Evolutionary conservation across 2,113 vertebrate species (phyloP).

Genomic region (Pteropus alecto): DNA sequence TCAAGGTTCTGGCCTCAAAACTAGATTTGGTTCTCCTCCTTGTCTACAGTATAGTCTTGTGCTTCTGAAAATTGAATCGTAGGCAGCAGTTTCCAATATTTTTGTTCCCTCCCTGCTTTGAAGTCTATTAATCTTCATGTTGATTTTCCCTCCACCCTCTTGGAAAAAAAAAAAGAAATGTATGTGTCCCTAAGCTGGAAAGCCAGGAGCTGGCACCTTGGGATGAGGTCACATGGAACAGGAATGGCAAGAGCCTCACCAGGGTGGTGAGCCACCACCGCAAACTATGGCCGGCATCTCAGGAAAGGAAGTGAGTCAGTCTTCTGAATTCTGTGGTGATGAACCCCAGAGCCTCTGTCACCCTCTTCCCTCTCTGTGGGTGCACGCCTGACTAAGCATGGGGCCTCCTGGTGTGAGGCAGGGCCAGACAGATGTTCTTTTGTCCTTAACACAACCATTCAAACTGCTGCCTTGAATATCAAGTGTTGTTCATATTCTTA

Average conservation of each 20-base stretch:
- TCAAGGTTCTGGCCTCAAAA: background rate
- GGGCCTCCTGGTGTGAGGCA: background rate
- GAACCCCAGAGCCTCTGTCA: conserved; percentile 11
- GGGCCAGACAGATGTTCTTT: conserved; percentile 21
- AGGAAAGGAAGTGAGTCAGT: conserved; percentile 64
- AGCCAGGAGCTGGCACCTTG: conserved; percentile 29
- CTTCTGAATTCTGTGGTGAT: conserved; percentile 10
- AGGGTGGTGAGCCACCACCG: background rate
- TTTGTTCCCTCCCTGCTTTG: background rate
- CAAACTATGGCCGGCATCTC: background rate
- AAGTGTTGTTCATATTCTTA: background rate
- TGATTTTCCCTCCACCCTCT: conserved; percentile 41
- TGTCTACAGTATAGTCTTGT: background rate
- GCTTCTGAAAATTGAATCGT: background rate
- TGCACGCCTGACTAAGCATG: background rate
- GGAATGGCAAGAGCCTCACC: background rate
- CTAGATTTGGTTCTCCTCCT: background rate
- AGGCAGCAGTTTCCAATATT: conserved; percentile 36
- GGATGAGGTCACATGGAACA: background rate
- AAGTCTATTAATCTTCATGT: conserved; percentile 46
- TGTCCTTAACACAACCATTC: background rate
- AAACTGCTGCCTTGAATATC: background rate
- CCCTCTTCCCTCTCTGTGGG: background rate
- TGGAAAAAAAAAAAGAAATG: conserved; percentile 17
- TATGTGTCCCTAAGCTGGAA: background rate